These are phyloP conservation scores for Cyclura pinguis DNA, from an alignment of 2,797 vertebrate species.

Conservation along the genomic window DNA sequence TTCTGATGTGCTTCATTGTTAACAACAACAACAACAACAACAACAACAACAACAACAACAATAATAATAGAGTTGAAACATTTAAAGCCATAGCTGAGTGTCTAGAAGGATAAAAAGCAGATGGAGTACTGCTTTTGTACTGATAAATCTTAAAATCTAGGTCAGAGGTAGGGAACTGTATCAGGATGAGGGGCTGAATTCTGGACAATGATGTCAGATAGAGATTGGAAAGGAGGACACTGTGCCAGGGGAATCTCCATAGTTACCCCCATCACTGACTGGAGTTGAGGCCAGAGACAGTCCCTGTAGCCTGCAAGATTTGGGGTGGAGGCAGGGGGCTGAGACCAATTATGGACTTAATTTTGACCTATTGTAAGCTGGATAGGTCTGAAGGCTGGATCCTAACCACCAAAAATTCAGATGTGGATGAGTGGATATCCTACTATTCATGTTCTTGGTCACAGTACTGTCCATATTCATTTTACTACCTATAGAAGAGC, in stretches of 20 bases:
- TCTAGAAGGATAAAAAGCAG: constrained; percentile 53
- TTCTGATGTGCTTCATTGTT: neutral
- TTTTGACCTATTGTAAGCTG: no score
- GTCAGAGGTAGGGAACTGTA: neutral
- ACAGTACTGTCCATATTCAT: neutral
- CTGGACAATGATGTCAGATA: neutral
- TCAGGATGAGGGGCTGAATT: neutral
- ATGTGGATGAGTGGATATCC: neutral
- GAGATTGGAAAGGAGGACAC: neutral
- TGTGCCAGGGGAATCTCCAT: neutral
- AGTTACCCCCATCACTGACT: neutral
- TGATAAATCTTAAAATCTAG: neutral
- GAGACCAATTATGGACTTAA: no score
- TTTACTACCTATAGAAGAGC: neutral
- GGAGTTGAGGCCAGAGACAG: neutral
- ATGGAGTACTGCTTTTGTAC: constrained; percentile 44
- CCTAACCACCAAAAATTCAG: no score
- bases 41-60: no score
- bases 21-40: no score
- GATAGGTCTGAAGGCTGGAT: no score
- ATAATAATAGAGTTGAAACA: constrained; percentile 46
- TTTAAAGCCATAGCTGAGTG: constrained; percentile 3
- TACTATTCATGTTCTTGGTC: neutral
- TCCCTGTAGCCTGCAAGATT: no score
- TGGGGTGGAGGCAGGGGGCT: no score